Evolutionary conservation across 2,888 invertebrate genomes (phyloP), one percentile per base, ranked within the genome.

Genomic region (Sphaerophoria taeniata): DNA sequence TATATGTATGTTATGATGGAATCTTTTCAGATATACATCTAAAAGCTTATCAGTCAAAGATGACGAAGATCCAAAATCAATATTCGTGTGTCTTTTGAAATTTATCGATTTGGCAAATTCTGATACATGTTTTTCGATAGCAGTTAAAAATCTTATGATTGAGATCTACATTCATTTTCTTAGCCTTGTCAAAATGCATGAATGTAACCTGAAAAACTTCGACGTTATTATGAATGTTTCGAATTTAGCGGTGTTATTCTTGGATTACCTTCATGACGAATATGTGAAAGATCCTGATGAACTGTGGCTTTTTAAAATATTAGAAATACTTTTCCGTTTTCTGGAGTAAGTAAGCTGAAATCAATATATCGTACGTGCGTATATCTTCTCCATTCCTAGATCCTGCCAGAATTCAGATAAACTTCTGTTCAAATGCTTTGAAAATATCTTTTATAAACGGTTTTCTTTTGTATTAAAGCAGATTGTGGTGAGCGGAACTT

Each of bases 331-430:
- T 6, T 53, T 77, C 2, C 11, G 53, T 4, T 45, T 73, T 14
- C 65, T 70, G 4, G 73, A 81, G 85, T 85, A 65, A 70, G 74
- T 24, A n/a, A n/a, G n/a, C n/a, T n/a, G n/a, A n/a, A n/a, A n/a
- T n/a, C n/a, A n/a, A n/a, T 16, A n/a, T 43, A 14, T 33, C 34
- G 0, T 1, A n/a, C 3, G 4, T 39, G 4, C n/a, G 6, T 31
- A 6, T 0, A 36, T 11, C 5, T 16, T 12, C 36, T 14, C n/a
- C 3, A 6, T 24, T 4, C 24, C 4, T 24, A 83, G 83, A 56
- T 74, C 83, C 7, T 39, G 70, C 14, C 36, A 47, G 9, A 4
- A 36, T 49, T 24, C 16, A 0, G 51, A 47, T 61, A 4, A 0
- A 39, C 24, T 73, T 3, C 55, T 71, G 1, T n/a, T 65, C 0